Percentiles rank a stretch among this genome's conserved stretches.
Conservation (phyloP, 2,113 vertebrate species). For the Psittacus erithacus region DNA sequence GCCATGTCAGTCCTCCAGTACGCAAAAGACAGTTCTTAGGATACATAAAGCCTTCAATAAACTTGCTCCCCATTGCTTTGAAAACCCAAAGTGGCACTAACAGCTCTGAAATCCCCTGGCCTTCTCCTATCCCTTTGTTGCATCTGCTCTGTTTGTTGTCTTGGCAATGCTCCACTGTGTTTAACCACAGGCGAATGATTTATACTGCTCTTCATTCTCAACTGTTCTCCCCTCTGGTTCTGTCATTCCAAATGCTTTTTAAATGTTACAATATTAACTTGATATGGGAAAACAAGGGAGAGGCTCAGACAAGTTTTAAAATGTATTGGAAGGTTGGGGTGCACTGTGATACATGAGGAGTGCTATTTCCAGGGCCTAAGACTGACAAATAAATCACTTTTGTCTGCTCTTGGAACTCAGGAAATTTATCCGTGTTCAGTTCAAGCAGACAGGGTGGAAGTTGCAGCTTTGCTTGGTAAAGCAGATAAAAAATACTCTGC, state of each 20-base stretch:
- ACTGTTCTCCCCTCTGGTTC: neutral
- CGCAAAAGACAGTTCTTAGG: neutral
- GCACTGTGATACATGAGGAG: neutral
- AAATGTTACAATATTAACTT: slow-evolving; percentile 17
- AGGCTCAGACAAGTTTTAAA: neutral
- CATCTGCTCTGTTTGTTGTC: neutral
- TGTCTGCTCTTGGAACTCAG: neutral
- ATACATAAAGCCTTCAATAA: neutral
- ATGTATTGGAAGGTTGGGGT: neutral
- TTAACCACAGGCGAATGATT: neutral
- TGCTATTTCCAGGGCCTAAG: neutral
- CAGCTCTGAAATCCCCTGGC: neutral
- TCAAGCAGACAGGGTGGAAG: neutral
- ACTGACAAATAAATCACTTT: neutral
- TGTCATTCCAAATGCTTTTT: slow-evolving; percentile 29
- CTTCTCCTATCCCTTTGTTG: neutral
- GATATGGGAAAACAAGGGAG: neutral
- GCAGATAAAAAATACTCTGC: neutral
- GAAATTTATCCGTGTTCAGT: neutral
- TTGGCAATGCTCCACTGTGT: neutral
- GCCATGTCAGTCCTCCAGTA: neutral
- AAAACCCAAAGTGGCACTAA: neutral
- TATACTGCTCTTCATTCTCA: slow-evolving; percentile 34
- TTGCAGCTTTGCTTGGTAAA: neutral
- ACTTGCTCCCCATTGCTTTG: neutral